These are phyloP conservation scores for Torymus auratus DNA, from an alignment of 2,888 invertebrate genomes.

Conservation along the genomic window DNA sequence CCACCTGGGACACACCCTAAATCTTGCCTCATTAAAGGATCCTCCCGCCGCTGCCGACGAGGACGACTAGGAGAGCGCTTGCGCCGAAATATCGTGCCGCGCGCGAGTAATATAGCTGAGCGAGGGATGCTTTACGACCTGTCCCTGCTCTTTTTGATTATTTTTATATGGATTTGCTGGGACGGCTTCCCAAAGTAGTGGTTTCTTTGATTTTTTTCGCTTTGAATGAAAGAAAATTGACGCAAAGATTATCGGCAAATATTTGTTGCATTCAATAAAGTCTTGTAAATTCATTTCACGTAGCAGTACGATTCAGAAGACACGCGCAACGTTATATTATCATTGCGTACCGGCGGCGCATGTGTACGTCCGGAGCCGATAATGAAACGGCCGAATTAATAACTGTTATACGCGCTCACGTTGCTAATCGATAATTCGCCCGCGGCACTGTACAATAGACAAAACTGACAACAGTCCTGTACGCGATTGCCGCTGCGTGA, in stretches of 20 bases:
- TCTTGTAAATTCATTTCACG: too few relatives aligned
- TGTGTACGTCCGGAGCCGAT: conserved; percentile 65
- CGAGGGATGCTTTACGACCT: too few relatives aligned
- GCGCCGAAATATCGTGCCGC: conserved; percentile 15
- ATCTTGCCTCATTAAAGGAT: conserved; percentile 70
- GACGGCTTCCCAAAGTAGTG: too few relatives aligned
- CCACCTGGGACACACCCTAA: conserved; percentile 70
- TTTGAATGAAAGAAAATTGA: too few relatives aligned
- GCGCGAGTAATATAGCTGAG: conserved; percentile 11
- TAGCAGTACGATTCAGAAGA: too few relatives aligned
- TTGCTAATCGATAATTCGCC: conserved; percentile 37
- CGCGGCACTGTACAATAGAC: not conserved
- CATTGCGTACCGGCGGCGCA: conserved; percentile 48
- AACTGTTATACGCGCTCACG: conserved; percentile 67
- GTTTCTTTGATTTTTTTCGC: too few relatives aligned
- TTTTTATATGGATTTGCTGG: too few relatives aligned
- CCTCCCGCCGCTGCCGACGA: not conserved
- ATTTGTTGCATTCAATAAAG: too few relatives aligned
- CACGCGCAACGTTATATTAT: conserved; percentile 58
- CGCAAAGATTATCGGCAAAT: too few relatives aligned
- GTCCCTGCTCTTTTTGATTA: too few relatives aligned
- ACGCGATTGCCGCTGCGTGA: too few relatives aligned
- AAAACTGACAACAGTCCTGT: too few relatives aligned
- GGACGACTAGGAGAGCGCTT: not conserved
- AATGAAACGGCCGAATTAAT: conserved; percentile 75